Percentiles rank a stretch among this genome's conserved stretches.
Evolutionary conservation across 1,140 invertebrate genomes (phyloP).

Genomic region (Araneus ventricosus): DNA sequence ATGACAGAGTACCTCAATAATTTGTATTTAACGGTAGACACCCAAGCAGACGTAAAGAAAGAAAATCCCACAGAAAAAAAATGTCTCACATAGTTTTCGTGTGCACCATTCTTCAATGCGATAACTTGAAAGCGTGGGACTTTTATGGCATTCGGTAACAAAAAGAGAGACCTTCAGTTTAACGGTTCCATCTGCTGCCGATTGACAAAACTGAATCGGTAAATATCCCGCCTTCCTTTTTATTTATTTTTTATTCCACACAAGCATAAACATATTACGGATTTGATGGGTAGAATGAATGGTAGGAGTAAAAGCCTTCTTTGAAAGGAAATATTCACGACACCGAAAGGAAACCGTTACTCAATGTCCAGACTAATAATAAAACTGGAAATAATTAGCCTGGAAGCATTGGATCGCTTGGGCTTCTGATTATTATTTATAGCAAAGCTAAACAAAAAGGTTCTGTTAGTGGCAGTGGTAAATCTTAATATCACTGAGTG

Average conservation of each 20-base stretch:
- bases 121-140: not conserved
- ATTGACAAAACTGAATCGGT: conserved; percentile 15
- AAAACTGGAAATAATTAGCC: not conserved
- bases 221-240: not conserved
- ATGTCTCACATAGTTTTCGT: not conserved
- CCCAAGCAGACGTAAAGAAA: not conserved
- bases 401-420: not conserved
- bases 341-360: not conserved
- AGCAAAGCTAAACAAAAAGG: not conserved
- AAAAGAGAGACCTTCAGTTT: conserved; percentile 10
- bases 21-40: too few relatives aligned
- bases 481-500: not conserved
- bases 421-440: not conserved
- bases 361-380: not conserved
- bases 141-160: not conserved
- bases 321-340: conserved; percentile 1
- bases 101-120: not conserved
- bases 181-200: not conserved
- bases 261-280: not conserved
- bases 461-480: not conserved
- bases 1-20: too few relatives aligned
- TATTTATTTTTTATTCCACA: not conserved
- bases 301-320: not conserved
- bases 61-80: not conserved
- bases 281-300: not conserved